Evolutionary conservation across 2,888 invertebrate species (phyloP).

Genomic region (Drosophila vallismaia): DNA sequence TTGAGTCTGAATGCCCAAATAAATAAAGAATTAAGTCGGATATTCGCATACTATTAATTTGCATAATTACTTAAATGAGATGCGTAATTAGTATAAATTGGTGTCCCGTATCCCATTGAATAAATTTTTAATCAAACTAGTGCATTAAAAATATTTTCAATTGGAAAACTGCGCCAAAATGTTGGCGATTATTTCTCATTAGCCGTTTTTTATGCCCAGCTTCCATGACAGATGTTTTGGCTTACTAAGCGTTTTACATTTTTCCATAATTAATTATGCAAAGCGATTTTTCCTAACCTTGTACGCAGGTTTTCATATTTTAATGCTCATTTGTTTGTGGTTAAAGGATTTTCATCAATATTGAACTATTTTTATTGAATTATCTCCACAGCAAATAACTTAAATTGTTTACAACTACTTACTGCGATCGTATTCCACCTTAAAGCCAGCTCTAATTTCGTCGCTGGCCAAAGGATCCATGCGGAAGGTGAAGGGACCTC

Average conservation of each 20-base stretch:
- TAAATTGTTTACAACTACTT: conserved; percentile 81
- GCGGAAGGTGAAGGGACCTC: conserved; percentile 96
- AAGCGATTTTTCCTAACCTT: conserved; percentile 17
- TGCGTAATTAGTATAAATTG: conserved; percentile 61
- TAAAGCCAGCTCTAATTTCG: conserved; percentile 95
- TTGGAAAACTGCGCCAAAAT: conserved; percentile 10
- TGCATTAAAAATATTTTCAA: conserved; percentile 44
- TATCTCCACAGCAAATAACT: no score
- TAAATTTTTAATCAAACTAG: conserved; percentile 61
- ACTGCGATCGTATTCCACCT: conserved; percentile 98
- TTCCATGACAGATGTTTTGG: conserved; percentile 25
- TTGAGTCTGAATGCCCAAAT: conserved; percentile 32
- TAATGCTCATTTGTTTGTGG: conserved; percentile 1
- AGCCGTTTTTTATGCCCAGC: conserved; percentile 3
- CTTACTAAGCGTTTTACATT: conserved; percentile 20
- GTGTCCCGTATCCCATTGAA: conserved; percentile 25
- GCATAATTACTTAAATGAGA: conserved; percentile 70
- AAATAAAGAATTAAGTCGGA: conserved; percentile 26
- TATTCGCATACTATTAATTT: conserved; percentile 53
- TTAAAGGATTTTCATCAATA: background rate
- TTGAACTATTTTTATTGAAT: background rate
- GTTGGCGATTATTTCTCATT: conserved; percentile 14
- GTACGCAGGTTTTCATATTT: conserved; percentile 7
- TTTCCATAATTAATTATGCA: conserved; percentile 33
- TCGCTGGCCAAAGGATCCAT: conserved; percentile 96